Percentiles rank a stretch among this genome's conserved stretches.
Conservation (phyloP, 2,888 invertebrate genomes). For the Buathra laborator region DNA sequence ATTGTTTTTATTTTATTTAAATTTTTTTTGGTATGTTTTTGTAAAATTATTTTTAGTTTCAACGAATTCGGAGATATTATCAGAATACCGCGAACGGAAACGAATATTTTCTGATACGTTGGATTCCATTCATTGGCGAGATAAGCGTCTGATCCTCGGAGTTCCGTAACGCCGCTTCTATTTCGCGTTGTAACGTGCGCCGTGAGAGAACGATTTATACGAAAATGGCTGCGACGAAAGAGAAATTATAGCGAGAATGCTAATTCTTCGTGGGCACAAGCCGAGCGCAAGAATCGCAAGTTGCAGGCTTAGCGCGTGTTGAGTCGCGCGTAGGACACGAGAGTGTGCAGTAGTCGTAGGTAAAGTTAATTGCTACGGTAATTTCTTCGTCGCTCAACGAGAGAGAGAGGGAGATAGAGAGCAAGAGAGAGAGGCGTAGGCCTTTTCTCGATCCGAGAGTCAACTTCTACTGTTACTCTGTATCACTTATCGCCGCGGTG, state of each 20-base stretch:
- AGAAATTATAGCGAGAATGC: constrained; percentile 52
- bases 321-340: constrained; percentile 44
- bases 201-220: constrained; percentile 43
- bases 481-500: constrained; percentile 58
- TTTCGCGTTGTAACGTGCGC: neutral
- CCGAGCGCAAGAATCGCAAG: neutral
- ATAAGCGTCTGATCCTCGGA: too few species aligned
- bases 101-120: too few species aligned
- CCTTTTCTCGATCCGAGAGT: neutral
- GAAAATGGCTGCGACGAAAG: constrained; percentile 31
- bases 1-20: too few species aligned
- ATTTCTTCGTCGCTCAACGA: constrained; percentile 55
- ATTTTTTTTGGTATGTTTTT: too few species aligned
- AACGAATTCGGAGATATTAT: too few species aligned
- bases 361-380: constrained; percentile 65
- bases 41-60: too few species aligned
- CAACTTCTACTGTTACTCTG: constrained; percentile 45
- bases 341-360: constrained; percentile 55
- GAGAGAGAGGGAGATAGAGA: too few species aligned
- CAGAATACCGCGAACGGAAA: too few species aligned
- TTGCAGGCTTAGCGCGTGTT: constrained; percentile 18
- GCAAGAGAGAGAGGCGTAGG: too few species aligned
- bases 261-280: constrained; percentile 26
- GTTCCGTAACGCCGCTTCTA: neutral
- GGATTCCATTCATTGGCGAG: too few species aligned